A percentile compares a stretch with the other conserved stretches of the same genome.
Conservation (phyloP, 2,888 invertebrate species). For the Dicroscelio sp. region DNA sequence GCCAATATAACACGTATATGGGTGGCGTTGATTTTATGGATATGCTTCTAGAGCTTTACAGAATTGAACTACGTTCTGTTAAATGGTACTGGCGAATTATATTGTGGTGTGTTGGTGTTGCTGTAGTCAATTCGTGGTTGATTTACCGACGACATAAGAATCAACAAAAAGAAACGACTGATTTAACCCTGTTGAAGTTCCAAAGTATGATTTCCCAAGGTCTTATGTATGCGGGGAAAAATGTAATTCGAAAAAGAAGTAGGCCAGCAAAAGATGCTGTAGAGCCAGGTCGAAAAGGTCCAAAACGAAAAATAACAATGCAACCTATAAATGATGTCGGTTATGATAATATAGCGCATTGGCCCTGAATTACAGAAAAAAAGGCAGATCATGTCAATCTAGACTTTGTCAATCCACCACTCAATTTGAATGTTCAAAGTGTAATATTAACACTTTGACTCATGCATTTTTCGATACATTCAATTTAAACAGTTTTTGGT, state of each 20-base stretch:
- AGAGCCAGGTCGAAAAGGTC: background rate
- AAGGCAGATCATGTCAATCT: no score
- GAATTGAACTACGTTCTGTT: slow-evolving; percentile 23
- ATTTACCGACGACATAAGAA: background rate
- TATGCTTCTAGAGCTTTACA: slow-evolving; percentile 57
- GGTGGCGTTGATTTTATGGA: slow-evolving; percentile 50
- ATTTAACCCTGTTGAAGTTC: no score
- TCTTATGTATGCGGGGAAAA: background rate
- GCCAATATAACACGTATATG: slow-evolving; percentile 47
- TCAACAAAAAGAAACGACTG: background rate
- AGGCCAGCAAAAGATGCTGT: background rate
- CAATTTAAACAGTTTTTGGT: no score
- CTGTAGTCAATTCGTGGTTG: no score
- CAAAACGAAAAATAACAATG: background rate
- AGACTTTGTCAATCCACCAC: no score
- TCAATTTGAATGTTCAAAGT: no score
- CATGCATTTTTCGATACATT: no score
- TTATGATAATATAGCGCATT: slow-evolving; percentile 1
- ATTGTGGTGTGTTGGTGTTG: background rate
- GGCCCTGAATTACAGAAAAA: background rate
- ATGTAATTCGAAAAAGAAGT: background rate
- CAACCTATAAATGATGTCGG: background rate
- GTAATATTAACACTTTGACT: no score
- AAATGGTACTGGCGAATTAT: slow-evolving; percentile 53
- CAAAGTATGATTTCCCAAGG: background rate